These are phyloP conservation scores for Nebria salina DNA, from an alignment of 2,888 invertebrate genomes.

Conservation along the genomic window DNA sequence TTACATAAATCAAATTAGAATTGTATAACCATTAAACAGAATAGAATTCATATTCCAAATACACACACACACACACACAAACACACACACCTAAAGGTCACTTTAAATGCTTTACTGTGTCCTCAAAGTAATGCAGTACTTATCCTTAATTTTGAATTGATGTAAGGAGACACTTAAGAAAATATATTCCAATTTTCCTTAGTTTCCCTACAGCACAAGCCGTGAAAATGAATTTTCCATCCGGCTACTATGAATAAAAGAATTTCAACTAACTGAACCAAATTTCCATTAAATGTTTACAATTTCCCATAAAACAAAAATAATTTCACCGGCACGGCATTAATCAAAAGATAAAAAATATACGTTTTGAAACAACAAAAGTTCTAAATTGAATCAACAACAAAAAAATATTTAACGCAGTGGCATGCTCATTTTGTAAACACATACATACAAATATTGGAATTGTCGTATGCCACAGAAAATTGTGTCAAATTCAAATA, in stretches of 20 bases:
- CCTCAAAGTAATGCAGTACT: too few species aligned
- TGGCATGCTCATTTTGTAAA: not conserved
- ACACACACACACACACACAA: not conserved
- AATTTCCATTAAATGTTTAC: slow-evolving; percentile 8
- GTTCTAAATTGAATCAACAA: not conserved
- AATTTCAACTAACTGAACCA: slow-evolving; percentile 15
- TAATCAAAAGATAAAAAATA: not conserved
- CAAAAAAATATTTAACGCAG: not conserved
- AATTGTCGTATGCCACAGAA: not conserved
- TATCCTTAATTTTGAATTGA: not conserved
- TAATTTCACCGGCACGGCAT: too few species aligned
- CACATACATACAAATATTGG: not conserved
- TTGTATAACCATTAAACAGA: not conserved
- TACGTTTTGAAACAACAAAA: not conserved
- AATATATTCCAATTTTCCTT: slow-evolving; percentile 37
- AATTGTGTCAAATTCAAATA: not conserved
- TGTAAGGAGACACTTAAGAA: slow-evolving; percentile 13
- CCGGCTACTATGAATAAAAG: slow-evolving; percentile 28
- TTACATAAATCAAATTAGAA: not conserved
- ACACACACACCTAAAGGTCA: not conserved
- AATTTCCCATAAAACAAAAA: too few species aligned
- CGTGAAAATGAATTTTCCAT: slow-evolving; percentile 30
- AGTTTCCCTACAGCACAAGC: slow-evolving; percentile 22
- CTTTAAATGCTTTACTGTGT: too few species aligned
- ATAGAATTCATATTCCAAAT: not conserved